Evolutionary conservation across 2,113 vertebrate genomes (phyloP).

Genomic region (Gavialis gangeticus): DNA sequence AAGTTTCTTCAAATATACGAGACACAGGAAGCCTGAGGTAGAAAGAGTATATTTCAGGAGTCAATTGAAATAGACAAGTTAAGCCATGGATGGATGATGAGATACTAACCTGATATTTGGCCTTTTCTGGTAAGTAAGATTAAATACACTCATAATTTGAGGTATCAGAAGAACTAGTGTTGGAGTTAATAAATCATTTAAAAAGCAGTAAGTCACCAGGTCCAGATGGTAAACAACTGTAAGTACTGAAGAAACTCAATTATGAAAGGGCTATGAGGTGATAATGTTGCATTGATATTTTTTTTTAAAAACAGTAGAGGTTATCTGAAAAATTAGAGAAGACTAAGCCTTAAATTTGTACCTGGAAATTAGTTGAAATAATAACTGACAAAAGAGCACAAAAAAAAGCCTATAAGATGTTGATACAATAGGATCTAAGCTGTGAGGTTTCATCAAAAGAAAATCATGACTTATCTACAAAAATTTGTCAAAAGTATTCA

Average conservation of each 20-base stretch:
- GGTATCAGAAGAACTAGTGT: neutral
- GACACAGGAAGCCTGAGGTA: neutral
- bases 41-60: neutral
- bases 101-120: neutral
- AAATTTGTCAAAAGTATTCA: neutral
- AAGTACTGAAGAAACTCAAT: neutral
- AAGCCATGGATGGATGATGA: neutral
- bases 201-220: neutral
- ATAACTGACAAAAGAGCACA: neutral
- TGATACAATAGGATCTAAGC: no score
- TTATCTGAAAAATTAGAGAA: fast-evolving
- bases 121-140: neutral
- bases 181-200: neutral
- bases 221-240: neutral
- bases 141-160: neutral
- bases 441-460: neutral
- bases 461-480: neutral
- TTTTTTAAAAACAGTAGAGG: neutral
- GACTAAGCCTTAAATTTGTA: neutral
- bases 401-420: neutral
- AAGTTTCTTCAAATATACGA: neutral
- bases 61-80: neutral
- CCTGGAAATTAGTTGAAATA: neutral
- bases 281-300: neutral
- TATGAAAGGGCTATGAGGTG: neutral